Conservation (phyloP, 1,140 invertebrate genomes). For the Panagrolaimus sp. region DNA sequence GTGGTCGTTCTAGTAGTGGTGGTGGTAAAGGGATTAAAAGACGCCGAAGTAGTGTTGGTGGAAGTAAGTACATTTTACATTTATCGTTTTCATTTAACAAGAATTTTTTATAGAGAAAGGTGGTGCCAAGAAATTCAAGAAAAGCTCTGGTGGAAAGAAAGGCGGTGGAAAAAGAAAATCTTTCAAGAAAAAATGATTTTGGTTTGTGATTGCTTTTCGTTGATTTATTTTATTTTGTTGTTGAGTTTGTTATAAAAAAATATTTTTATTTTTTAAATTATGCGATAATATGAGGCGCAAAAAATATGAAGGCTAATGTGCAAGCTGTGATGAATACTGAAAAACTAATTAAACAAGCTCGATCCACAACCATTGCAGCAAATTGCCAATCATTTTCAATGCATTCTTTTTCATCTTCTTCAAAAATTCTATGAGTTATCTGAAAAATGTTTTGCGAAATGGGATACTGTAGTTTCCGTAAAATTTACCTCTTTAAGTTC, state of each 20-base stretch:
- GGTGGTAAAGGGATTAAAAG: conserved; percentile 10
- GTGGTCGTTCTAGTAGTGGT: neutral
- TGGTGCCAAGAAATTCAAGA: too few species aligned
- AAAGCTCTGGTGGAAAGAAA: too few species aligned
- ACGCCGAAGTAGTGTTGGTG: neutral
- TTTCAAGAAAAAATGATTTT: neutral
- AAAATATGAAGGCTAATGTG: conserved; percentile 86
- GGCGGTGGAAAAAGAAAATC: neutral
- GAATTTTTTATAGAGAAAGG: too few species aligned
- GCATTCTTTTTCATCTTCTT: conserved; percentile 16
- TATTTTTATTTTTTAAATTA: neutral
- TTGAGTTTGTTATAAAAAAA: neutral
- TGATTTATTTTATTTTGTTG: neutral
- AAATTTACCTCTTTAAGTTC: conserved; percentile 11
- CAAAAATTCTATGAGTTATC: neutral
- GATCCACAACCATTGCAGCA: conserved; percentile 97
- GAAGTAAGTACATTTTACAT: too few species aligned
- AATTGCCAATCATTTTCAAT: conserved; percentile 82
- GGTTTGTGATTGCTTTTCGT: neutral
- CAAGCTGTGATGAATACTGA: conserved; percentile 93
- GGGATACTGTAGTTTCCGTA: too few species aligned
- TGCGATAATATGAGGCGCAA: conserved; percentile 78
- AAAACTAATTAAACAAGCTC: conserved; percentile 96
- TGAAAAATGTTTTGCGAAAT: too few species aligned
- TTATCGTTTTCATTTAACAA: too few species aligned